Conservation (phyloP, 2,113 vertebrate genomes). For the Brienomyrus longianalis region DNA sequence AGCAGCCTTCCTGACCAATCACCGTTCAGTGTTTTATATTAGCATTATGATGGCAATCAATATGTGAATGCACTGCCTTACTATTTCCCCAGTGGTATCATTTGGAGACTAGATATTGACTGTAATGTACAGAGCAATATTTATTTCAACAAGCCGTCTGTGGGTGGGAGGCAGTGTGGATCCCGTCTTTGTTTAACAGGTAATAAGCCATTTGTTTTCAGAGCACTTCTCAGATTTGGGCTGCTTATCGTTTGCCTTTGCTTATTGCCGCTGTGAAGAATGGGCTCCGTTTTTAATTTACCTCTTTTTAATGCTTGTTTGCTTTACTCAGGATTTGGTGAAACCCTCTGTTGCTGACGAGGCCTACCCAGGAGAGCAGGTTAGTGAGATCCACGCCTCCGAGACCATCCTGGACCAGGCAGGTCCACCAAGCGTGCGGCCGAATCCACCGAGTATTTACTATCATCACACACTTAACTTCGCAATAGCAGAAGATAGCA, state of each 20-base stretch:
- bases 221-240: neutral
- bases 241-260: neutral
- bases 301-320: neutral
- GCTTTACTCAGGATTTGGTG: constrained; percentile 81
- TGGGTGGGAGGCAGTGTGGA: neutral
- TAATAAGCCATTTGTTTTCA: too few species aligned
- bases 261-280: neutral
- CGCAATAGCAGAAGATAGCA: constrained; percentile 90
- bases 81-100: neutral
- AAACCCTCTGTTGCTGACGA: constrained; percentile 96
- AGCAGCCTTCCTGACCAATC: constrained; percentile 11
- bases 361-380: constrained; percentile 94
- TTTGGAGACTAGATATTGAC: constrained; percentile 29
- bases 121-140: constrained; percentile 27
- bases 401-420: neutral
- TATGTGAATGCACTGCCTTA: constrained; percentile 25
- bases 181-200: neutral
- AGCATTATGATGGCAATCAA: constrained; percentile 18
- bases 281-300: neutral
- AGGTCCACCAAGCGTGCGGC: neutral
- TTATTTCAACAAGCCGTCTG: constrained; percentile 5
- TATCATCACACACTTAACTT: constrained; percentile 32
- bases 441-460: neutral
- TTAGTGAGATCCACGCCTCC: constrained; percentile 72
- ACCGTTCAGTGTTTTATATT: neutral